These are phyloP conservation scores for Philereme vetulata DNA, from an alignment of 2,888 invertebrate genomes.

Conservation along the genomic window DNA sequence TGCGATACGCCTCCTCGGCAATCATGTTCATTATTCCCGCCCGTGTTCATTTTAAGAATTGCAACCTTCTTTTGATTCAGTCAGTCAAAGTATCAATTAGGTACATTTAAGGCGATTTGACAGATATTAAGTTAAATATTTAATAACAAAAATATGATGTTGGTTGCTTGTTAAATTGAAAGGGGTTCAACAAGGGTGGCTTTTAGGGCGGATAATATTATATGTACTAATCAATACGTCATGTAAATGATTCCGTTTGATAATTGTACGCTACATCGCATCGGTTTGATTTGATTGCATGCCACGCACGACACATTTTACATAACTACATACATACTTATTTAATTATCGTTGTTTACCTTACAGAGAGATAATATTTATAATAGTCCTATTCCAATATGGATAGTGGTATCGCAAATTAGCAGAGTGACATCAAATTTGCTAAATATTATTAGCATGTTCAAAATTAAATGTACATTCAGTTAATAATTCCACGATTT, in stretches of 20 bases:
- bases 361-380: conserved; percentile 17
- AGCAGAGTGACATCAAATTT: conserved; percentile 12
- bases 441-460: conserved; percentile 13
- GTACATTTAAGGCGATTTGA: too few relatives aligned
- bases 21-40: conserved; percentile 21
- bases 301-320: not conserved
- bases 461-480: not conserved
- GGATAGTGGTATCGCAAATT: conserved; percentile 15
- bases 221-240: not conserved
- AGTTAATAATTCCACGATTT: too few relatives aligned
- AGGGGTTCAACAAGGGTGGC: not conserved
- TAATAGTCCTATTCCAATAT: conserved; percentile 11
- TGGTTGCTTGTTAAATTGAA: too few relatives aligned
- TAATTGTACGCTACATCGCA: not conserved
- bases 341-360: conserved; percentile 10
- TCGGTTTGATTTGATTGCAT: not conserved
- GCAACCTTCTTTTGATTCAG: too few relatives aligned
- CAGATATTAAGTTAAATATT: too few relatives aligned
- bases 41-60: too few relatives aligned
- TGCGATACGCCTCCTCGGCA: conserved; percentile 41
- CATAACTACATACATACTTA: not conserved
- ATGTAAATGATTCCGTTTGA: not conserved
- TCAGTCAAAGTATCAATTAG: too few relatives aligned
- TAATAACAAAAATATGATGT: too few relatives aligned
- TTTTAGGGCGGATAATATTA: not conserved